Base-by-base conservation (phyloP, 1,140 invertebrate species). In the Formica selysi region DNA sequence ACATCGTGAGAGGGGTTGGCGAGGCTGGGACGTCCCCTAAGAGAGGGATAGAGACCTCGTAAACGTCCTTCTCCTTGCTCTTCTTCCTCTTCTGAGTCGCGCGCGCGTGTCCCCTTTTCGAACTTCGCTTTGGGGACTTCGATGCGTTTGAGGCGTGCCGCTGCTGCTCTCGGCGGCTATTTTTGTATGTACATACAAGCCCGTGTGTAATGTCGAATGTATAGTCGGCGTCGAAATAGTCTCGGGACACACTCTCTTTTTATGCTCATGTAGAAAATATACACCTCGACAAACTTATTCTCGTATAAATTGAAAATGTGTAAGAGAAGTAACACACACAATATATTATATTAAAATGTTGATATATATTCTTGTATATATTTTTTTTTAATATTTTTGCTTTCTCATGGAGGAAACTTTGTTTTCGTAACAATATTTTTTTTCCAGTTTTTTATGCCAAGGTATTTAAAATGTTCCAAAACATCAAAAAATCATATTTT, bases 151-250 rank as follows among this genome's bases (percentile, higher is more conserved):
- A 74, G 85, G 81, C 78, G 85, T 83, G 85, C 85, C 65, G 57
- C 16, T 22, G 57, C 87, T 68, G 71, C 44, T 88, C 79, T 88
- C 79, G 86, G 59, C 83, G 90, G 85, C 80, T 91, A 92, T 93
- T 90, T 91, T 89, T 91, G 86, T 91, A 90, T 86, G 68, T 90
- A 91, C 41, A 90, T 88, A 91, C 44, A 86, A 19, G 44, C 26
- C 86, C 86, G 81, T 87, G 89, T 91, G 91, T 59, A 36, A 93
- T 90, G 91, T 91, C 90, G 85, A 90, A 92, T 91, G 92, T 91
- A 86, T 86, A 71, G 38, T 44, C 38, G 68, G 54, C 38, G 54
- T 73, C 68, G 61, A 38, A 74, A 74, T 57, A 41, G 38, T 62
- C 44, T 48, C 26, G 54, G 32, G 26, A 62, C 10, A 61, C 38